Base-by-base conservation (phyloP, 1,140 invertebrate genomes). In the Ostrea denselamellosa region DNA sequence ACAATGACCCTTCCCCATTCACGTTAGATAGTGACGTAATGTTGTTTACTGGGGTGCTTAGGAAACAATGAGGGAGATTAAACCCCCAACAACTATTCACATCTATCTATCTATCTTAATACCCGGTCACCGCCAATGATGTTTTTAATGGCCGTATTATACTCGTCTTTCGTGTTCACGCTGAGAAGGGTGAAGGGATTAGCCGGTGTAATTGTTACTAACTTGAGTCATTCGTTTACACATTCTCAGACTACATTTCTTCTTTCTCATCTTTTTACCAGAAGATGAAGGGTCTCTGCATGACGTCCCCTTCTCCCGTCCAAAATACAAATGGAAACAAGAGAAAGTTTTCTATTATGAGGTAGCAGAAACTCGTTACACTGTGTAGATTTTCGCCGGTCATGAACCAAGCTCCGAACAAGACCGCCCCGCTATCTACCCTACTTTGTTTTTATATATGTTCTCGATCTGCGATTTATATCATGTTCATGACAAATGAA, bases 151-250 rank as follows among this genome's bases (percentile, higher is more conserved):
- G 68, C 12, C 68, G 14, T 25, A 28, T 28, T 77, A 25, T 77
- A 77, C 68, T 14, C 12, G 14, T 25, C 68, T 28, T 25, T 9
- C 68, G 25, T 14, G 28, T 77, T 77, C 68, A 77, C 68, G 68
- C 68, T 12, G 68, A 25, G 68, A 77, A 25, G 25, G 25, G 25
- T 25, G 9, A 28, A 25, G 68, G 22, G 68, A 77, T 77, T 77
- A 28, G 28, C 25, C 12, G 68, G 28, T 22, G 14, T 77, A 28
- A 77, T 77, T 77, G 68, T 77, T 44, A 34, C 68, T 14, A 34
- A 25, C 68, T 77, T 77, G 68, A 77, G 68, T 77, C 68, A 77
- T 77, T 17, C 68, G 22, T 77, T 77, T 77, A 28, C 7, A 77
- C 14, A 14, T 77, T 77, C 25, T 77, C 14, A 77, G 68, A 77